Percentiles rank a stretch among this genome's conserved stretches.
Conservation (phyloP, 2,888 invertebrate species). For the Chymomyza fuscimana region DNA sequence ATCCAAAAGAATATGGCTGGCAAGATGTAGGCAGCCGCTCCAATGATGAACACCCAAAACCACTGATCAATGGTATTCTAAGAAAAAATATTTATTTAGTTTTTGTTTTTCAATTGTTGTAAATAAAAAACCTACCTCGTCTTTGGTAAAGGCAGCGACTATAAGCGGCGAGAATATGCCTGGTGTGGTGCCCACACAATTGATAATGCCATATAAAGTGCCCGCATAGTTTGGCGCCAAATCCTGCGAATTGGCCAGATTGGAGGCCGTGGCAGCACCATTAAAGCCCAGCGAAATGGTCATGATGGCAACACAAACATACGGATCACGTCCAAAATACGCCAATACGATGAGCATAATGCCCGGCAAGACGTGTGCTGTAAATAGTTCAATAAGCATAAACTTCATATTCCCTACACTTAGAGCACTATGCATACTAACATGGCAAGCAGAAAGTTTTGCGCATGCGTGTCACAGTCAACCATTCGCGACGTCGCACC, state of each 20-base stretch:
- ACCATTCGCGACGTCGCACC: conserved; percentile 80
- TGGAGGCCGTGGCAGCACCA: conserved; percentile 83
- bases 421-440: conserved; percentile 67
- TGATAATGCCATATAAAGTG: conserved; percentile 87
- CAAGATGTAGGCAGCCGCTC: conserved; percentile 85
- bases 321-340: conserved; percentile 83
- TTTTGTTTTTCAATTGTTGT: background rate
- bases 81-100: background rate
- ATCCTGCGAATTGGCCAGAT: conserved; percentile 85
- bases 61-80: conserved; percentile 89
- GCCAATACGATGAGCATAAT: conserved; percentile 82
- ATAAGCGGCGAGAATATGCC: conserved; percentile 87
- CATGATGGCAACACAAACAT: conserved; percentile 84
- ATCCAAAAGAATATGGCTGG: conserved; percentile 86
- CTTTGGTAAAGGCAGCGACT: conserved; percentile 81
- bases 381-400: background rate
- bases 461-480: conserved; percentile 82
- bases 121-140: conserved; percentile 52
- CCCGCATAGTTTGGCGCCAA: conserved; percentile 88
- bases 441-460: conserved; percentile 85
- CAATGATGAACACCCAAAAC: conserved; percentile 87
- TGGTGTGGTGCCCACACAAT: conserved; percentile 85
- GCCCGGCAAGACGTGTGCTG: conserved; percentile 83
- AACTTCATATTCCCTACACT: too few relatives aligned
- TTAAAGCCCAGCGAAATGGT: conserved; percentile 85